phyloP scores from a whole-genome alignment of 2,113 vertebrate species.

The Glareola pratincola region DNA sequence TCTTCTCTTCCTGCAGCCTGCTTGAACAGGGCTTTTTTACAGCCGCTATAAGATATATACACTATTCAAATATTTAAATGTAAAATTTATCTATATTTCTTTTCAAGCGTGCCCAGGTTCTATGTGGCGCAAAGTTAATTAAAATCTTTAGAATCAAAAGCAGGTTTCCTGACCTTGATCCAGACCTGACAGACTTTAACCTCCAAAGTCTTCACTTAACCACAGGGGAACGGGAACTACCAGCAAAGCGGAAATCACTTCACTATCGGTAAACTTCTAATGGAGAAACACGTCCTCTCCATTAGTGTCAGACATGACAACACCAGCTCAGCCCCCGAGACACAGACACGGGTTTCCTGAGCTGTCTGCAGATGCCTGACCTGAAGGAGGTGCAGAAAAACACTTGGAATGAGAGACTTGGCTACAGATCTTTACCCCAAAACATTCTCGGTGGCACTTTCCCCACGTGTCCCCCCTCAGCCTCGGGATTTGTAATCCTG shows the following conservation, averaged over 20 bases:
- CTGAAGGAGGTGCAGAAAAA: neutral
- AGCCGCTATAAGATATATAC: neutral
- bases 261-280: neutral
- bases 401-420: rapidly evolving
- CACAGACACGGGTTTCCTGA: neutral
- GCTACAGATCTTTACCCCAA: neutral
- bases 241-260: neutral
- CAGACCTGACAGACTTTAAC: conserved; percentile 20
- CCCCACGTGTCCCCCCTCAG: neutral
- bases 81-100: conserved; percentile 69
- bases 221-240: neutral
- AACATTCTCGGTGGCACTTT: neutral
- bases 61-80: conserved; percentile 64
- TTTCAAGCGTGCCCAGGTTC: conserved; percentile 26
- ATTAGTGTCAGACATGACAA: neutral
- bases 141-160: conserved; percentile 61
- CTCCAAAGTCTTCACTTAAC: neutral
- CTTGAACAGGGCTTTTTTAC: neutral
- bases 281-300: neutral
- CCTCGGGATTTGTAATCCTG: neutral
- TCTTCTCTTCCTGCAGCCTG: neutral
- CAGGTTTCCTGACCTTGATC: conserved; percentile 51
- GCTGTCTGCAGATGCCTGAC: neutral
- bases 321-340: neutral
- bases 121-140: conserved; percentile 52